A percentile compares a stretch with the other conserved stretches of the same genome.
These are phyloP conservation scores for Crotalus helleri DNA, from an alignment of 2,113 vertebrate species.

Conservation along the genomic window DNA sequence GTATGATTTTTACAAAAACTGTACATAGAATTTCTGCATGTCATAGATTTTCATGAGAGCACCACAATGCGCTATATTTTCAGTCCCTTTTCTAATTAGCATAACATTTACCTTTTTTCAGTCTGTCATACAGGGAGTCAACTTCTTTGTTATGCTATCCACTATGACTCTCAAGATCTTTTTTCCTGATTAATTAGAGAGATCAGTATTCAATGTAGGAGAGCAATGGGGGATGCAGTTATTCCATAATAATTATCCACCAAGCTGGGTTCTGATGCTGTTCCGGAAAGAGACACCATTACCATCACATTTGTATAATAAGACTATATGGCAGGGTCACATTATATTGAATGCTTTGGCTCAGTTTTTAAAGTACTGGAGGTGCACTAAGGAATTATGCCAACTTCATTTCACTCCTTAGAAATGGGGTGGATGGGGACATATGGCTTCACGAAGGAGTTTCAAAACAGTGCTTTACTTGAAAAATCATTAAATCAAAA, in stretches of 20 bases:
- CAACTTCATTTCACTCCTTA: neutral
- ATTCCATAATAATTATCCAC: neutral
- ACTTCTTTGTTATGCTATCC: neutral
- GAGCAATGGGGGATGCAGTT: neutral
- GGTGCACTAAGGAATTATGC: neutral
- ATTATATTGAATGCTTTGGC: neutral
- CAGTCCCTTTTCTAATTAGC: neutral
- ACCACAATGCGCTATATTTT: neutral
- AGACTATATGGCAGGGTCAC: neutral
- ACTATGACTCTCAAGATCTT: neutral
- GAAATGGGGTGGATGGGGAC: neutral
- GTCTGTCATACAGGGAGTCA: neutral
- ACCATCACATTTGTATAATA: neutral
- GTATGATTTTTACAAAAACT: neutral
- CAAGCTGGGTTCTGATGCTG: neutral
- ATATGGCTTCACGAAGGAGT: neutral
- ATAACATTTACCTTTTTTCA: neutral
- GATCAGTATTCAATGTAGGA: neutral
- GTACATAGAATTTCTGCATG: neutral
- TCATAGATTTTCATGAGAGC: neutral
- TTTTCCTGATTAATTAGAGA: neutral
- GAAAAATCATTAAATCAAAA: neutral
- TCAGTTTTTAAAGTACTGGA: neutral
- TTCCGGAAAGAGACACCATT: neutral
- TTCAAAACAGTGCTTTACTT: neutral